These are phyloP conservation scores for Squalus acanthias DNA, from an alignment of 2,797 vertebrate species.

Conservation along the genomic window DNA sequence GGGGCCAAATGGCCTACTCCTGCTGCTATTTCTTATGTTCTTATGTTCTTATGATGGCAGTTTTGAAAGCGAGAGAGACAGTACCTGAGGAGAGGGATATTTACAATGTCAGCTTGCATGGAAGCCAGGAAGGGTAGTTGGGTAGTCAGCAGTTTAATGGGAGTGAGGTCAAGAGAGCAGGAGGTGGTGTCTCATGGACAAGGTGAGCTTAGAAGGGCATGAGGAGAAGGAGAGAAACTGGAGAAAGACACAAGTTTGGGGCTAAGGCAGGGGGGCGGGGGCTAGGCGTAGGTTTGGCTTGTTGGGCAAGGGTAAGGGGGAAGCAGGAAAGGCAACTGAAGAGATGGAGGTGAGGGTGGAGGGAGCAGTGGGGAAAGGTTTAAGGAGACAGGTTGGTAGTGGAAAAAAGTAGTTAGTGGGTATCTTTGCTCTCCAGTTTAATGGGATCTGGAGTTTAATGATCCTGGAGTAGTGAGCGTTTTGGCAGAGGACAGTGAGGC, in stretches of 20 bases:
- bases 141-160: not conserved
- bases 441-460: not conserved
- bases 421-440: not conserved
- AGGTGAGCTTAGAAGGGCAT: no score
- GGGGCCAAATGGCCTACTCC: no score
- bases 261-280: not conserved
- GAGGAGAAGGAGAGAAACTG: not conserved
- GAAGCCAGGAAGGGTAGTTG: not conserved
- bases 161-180: not conserved
- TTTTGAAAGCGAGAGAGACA: not conserved
- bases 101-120: not conserved
- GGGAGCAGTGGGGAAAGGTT: not conserved
- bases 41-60: not conserved
- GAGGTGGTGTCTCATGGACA: not conserved
- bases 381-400: not conserved
- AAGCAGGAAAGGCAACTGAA: not conserved
- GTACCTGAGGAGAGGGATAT: not conserved
- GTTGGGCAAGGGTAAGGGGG: not conserved
- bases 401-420: not conserved
- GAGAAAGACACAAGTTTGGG: not conserved
- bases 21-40: no score
- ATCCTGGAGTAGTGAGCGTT: not conserved
- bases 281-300: not conserved
- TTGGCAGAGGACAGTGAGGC: not conserved
- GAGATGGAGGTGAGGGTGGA: not conserved